Base-by-base conservation (phyloP, 35 echinoderm and acorn worm genomes). In the Eucidaris tribuloides region DNA sequence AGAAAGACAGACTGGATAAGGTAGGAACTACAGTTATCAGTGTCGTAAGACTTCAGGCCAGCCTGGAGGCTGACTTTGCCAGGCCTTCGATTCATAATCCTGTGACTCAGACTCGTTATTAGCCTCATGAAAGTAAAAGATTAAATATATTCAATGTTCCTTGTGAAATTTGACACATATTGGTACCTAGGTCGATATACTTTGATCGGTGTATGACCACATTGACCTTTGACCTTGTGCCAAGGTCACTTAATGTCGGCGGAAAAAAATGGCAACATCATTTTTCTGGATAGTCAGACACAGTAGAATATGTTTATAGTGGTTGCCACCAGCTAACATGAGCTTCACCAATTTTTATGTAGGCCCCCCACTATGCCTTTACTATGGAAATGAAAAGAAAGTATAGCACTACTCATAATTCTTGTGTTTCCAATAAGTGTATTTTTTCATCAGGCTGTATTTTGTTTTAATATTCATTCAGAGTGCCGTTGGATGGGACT, bases 401-500 rank as follows among this genome's bases (percentile, higher is more conserved):
- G 9, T 52, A 9, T 52, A 52, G 48, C n/a, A n/a, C 48, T 52
- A 9, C n/a, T 52, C 48, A 52, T 11, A 52, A 11, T 52, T 52
- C 9, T 52, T n/a, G 48, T 52, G n/a, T 52, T 52, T 9, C n/a
- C n/a, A 52, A 9, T 11, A n/a, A 52, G 9, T 11, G 9, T 52
- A 52, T 52, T 52, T 52, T 11, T 52, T 52, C 48, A n/a, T 52
- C 9, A n/a, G 2, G 23, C 46, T 19, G 24, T 81, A 58, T 25
- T 56, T 58, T 46, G 1, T 25, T 4, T 84, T 49, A 9, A 52
- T 11, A 52, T 9, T n/a, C 0, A 35, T 40, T 23, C 59, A 88
- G 85, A 80, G 76, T 79, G 94, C 94, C 17, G 66, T 97, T 72
- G 94, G 94, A 35, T 97, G 79, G 81, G 94, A 97, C 32, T 84